Conservation (phyloP, 92 coral and sea anemone species). For the Parazoanthus swiftii region DNA sequence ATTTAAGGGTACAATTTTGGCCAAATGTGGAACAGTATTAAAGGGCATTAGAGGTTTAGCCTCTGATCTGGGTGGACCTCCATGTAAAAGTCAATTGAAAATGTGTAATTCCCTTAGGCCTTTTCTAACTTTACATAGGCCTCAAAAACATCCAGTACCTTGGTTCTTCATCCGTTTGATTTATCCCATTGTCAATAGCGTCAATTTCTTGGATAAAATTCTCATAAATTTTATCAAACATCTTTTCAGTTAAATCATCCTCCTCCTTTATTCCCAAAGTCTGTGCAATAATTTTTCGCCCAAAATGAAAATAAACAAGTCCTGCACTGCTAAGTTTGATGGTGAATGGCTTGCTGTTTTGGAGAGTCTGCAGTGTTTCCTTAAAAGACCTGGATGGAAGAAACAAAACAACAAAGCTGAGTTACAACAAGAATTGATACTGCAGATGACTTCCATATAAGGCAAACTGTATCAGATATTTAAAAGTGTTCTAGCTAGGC, state of each 20-base stretch:
- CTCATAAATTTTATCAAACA: slow-evolving; percentile 89
- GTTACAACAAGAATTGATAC: neutral
- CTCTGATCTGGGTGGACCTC: too few species aligned
- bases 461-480: too few species aligned
- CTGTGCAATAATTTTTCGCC: slow-evolving; percentile 70
- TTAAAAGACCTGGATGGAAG: slow-evolving; percentile 71
- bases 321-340: slow-evolving; percentile 98
- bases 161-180: slow-evolving; percentile 75
- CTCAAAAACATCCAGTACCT: slow-evolving; percentile 44
- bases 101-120: too few species aligned
- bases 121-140: too few species aligned
- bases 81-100: too few species aligned
- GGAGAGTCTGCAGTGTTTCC: slow-evolving; percentile 80
- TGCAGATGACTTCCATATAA: too few species aligned
- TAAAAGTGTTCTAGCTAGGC: too few species aligned
- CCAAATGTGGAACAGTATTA: too few species aligned
- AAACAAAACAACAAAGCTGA: neutral
- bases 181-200: slow-evolving; percentile 96
- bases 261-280: slow-evolving; percentile 59
- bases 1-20: too few species aligned
- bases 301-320: slow-evolving; percentile 92
- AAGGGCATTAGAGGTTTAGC: too few species aligned
- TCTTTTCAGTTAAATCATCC: slow-evolving; percentile 63
- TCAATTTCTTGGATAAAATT: slow-evolving; percentile 90
- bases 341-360: slow-evolving; percentile 66